Conservation (phyloP, 1,140 invertebrate species). For the Acromyrmex charruanus region DNA sequence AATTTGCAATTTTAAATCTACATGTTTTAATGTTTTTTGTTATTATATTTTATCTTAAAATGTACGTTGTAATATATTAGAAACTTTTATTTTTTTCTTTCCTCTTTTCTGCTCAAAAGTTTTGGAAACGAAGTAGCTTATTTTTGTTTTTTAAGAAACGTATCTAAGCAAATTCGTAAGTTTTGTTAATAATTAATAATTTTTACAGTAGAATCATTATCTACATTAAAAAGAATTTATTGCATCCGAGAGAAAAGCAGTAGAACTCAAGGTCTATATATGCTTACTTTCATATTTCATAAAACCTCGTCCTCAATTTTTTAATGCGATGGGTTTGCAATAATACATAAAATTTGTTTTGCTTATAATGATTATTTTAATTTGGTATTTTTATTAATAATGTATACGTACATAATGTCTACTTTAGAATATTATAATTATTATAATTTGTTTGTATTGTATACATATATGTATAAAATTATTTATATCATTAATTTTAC, state of each 20-base stretch:
- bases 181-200: slow-evolving; percentile 19
- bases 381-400: neutral
- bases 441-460: neutral
- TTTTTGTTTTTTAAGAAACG: too few species aligned
- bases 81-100: neutral
- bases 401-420: neutral
- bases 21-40: neutral
- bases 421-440: neutral
- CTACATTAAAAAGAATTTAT: neutral
- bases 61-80: neutral
- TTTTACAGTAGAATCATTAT: neutral
- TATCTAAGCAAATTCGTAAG: neutral
- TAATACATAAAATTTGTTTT: neutral
- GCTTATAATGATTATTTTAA: neutral
- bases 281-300: slow-evolving; percentile 32
- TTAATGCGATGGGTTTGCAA: neutral
- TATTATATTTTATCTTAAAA: neutral
- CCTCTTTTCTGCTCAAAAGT: neutral
- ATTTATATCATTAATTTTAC: neutral
- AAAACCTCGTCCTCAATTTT: slow-evolving; percentile 17
- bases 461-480: neutral
- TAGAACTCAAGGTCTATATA: slow-evolving; percentile 6
- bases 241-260: neutral
- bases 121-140: neutral
- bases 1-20: neutral